A percentile compares a stretch with the other conserved stretches of the same genome.
Evolutionary conservation across 2,113 vertebrate genomes (phyloP).

Genomic region (Atrichornis clamosus): DNA sequence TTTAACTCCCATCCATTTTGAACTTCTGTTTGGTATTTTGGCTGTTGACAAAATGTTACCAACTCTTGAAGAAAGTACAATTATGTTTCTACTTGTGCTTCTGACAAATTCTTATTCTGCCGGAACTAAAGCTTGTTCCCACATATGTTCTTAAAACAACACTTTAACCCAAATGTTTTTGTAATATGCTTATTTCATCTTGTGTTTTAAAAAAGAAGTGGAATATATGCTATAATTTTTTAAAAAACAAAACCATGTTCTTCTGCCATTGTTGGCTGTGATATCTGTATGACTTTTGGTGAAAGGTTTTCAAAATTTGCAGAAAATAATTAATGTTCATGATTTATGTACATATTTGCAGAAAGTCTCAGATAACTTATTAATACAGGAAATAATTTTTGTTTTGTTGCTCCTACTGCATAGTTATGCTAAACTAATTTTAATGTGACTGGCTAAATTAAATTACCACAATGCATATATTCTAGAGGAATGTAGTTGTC

Average conservation of each 20-base stretch:
- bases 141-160: not conserved
- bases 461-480: not conserved
- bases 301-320: not conserved
- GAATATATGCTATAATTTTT: not conserved
- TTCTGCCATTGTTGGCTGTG: not conserved
- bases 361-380: not conserved
- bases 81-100: not conserved
- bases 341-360: not conserved
- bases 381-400: not conserved
- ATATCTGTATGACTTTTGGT: not conserved
- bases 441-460: not conserved
- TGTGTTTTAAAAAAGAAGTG: fast-evolving
- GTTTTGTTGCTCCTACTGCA: not conserved
- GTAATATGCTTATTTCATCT: not conserved
- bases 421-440: not conserved
- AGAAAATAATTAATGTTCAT: not conserved
- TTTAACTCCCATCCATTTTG: not conserved
- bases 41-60: not conserved
- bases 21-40: not conserved
- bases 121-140: not conserved
- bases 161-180: not conserved
- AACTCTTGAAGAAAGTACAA: not conserved
- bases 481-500: not conserved
- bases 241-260: fast-evolving
- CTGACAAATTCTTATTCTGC: not conserved